phyloP scores from a whole-genome alignment of 2,113 vertebrate genomes.

The Indri indri region DNA sequence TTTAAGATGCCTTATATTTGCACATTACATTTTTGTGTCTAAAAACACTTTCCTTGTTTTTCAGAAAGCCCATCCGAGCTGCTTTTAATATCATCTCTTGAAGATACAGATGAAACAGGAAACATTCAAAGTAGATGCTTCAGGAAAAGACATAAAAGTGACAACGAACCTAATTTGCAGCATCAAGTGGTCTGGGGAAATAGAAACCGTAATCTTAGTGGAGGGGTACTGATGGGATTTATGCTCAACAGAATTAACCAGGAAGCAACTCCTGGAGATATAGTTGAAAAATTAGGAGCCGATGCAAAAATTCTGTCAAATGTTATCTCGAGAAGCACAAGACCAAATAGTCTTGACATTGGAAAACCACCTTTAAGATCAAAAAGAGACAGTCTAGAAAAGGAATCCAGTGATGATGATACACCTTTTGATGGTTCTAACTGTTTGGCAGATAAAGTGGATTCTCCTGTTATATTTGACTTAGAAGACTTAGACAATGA shows the following conservation, averaged over 20 bases:
- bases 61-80: conserved; percentile 88
- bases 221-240: conserved; percentile 85
- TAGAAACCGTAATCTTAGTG: conserved; percentile 85
- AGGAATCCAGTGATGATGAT: conserved; percentile 90
- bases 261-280: conserved; percentile 81
- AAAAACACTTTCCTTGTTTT: conserved; percentile 65
- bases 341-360: conserved; percentile 92
- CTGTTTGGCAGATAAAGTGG: conserved; percentile 84
- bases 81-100: conserved; percentile 89
- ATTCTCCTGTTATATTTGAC: conserved; percentile 93
- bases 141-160: conserved; percentile 87
- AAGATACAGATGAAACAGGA: conserved; percentile 83
- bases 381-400: conserved; percentile 83
- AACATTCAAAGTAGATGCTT: conserved; percentile 84
- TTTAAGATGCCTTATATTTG: conserved; percentile 5
- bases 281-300: conserved; percentile 86
- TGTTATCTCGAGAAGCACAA: conserved; percentile 85
- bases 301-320: conserved; percentile 88
- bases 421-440: conserved; percentile 80
- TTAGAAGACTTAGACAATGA: conserved; percentile 90
- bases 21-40: conserved; percentile 41
- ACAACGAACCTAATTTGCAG: conserved; percentile 85
- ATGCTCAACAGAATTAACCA: conserved; percentile 85
- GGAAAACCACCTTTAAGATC: conserved; percentile 82
- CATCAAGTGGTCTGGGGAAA: conserved; percentile 84